Evolutionary conservation across 37 sponge, comb jelly and placozoan species (phyloP).

Genomic region (Halisarca cf. caerulea): DNA sequence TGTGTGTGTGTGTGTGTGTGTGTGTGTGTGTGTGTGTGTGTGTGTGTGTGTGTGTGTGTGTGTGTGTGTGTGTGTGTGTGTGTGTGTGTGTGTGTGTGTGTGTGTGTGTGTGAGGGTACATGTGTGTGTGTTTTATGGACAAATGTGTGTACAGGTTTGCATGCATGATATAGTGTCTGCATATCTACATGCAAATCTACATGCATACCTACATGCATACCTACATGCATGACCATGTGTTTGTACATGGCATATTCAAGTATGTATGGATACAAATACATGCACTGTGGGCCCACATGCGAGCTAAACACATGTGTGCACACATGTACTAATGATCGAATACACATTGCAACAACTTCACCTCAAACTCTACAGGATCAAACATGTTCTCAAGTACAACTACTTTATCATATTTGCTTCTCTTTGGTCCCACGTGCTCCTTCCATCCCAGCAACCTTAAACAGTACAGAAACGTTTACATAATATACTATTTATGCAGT

Average conservation of each 20-base stretch:
- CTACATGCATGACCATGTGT: too few relatives aligned
- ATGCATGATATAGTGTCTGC: not conserved
- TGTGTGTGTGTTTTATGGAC: not conserved
- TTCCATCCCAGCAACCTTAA: conserved; percentile 83
- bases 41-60: not conserved
- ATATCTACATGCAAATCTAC: too few relatives aligned
- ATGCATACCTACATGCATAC: too few relatives aligned
- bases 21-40: not conserved
- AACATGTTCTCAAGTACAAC: conserved; percentile 87
- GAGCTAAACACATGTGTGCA: too few relatives aligned
- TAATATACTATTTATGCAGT: too few relatives aligned
- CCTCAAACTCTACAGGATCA: conserved; percentile 92
- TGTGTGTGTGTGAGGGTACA: not conserved
- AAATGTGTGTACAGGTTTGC: not conserved
- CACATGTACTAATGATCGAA: too few relatives aligned
- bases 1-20: too few relatives aligned
- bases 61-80: not conserved
- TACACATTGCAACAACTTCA: too few relatives aligned
- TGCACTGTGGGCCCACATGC: too few relatives aligned
- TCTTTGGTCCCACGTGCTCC: conserved; percentile 45
- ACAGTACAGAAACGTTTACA: not conserved
- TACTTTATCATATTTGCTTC: conserved; percentile 76
- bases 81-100: too few relatives aligned
- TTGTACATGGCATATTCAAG: too few relatives aligned
- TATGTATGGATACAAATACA: too few relatives aligned